phyloP scores from a whole-genome alignment of 2,888 invertebrate genomes.

The Euproctis similis region DNA sequence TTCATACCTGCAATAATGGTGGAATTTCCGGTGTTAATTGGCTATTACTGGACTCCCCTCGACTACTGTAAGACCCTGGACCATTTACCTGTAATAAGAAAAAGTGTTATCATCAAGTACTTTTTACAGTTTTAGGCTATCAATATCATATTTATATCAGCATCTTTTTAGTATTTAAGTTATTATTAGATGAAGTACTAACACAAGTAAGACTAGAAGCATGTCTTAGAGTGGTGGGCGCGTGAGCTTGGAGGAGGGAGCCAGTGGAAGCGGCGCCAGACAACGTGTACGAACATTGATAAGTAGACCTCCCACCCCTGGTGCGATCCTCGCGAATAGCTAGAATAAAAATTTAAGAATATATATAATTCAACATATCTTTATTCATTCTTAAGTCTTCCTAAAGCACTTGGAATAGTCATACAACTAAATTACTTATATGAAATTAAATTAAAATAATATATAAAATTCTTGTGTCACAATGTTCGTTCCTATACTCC shows the following conservation, averaged over 20 bases:
- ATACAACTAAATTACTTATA: no score
- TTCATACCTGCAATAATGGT: conserved; percentile 80
- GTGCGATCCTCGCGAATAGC: conserved; percentile 97
- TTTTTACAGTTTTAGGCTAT: no score
- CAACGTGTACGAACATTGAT: conserved; percentile 94
- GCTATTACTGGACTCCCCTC: conserved; percentile 65
- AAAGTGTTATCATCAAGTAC: no score
- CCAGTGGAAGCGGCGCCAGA: conserved; percentile 80
- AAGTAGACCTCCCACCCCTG: conserved; percentile 95
- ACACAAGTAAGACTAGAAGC: conserved; percentile 70
- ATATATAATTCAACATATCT: no score
- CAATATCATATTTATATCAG: no score
- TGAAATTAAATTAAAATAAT: no score
- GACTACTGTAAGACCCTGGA: conserved; percentile 61
- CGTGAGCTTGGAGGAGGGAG: conserved; percentile 61
- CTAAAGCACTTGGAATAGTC: no score
- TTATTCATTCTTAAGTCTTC: no score
- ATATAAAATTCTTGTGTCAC: no score
- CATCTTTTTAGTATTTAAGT: no score
- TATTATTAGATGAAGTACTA: no score
- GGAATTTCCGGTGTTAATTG: conserved; percentile 76
- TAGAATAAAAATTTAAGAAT: conserved; percentile 29
- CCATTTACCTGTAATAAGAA: conserved; percentile 58
- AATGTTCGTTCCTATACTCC: no score
- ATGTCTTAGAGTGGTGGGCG: conserved; percentile 58